Percentiles rank a stretch among this genome's conserved stretches.
phyloP scores from a whole-genome alignment of 2,113 vertebrate species.

The Nothocercus nigrocapillus region DNA sequence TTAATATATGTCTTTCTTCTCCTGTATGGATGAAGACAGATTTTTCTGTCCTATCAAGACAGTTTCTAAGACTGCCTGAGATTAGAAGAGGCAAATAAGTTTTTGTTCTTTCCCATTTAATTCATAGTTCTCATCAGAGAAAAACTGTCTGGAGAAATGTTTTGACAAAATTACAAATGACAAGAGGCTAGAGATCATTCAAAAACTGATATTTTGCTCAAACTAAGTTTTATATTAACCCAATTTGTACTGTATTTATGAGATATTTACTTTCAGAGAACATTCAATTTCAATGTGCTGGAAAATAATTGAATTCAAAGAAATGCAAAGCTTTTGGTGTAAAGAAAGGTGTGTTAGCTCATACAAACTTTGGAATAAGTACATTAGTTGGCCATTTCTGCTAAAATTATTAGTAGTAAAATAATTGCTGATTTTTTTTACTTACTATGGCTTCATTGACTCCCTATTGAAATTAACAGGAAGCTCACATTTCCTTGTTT shows the following conservation, averaged over 20 bases:
- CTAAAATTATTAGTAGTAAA: background rate
- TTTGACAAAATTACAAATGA: background rate
- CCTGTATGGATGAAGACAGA: background rate
- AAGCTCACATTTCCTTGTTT: background rate
- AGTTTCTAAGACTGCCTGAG: background rate
- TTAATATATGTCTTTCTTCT: background rate
- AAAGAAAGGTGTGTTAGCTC: background rate
- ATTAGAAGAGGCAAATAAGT: background rate
- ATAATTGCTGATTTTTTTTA: background rate
- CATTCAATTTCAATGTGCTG: background rate
- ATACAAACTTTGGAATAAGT: background rate
- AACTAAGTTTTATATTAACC: background rate
- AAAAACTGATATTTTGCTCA: background rate
- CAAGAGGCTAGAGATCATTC: background rate
- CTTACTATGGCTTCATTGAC: background rate
- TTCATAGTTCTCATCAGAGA: background rate
- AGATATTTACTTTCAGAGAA: background rate
- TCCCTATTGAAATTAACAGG: background rate
- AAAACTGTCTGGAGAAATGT: background rate
- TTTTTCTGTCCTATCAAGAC: background rate
- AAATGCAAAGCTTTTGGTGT: background rate
- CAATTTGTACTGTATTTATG: background rate
- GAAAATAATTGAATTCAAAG: background rate
- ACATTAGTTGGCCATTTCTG: background rate
- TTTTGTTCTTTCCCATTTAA: background rate